phyloP scores from a whole-genome alignment of 2,888 invertebrate genomes.

The Nipponacmea schrenckii region DNA sequence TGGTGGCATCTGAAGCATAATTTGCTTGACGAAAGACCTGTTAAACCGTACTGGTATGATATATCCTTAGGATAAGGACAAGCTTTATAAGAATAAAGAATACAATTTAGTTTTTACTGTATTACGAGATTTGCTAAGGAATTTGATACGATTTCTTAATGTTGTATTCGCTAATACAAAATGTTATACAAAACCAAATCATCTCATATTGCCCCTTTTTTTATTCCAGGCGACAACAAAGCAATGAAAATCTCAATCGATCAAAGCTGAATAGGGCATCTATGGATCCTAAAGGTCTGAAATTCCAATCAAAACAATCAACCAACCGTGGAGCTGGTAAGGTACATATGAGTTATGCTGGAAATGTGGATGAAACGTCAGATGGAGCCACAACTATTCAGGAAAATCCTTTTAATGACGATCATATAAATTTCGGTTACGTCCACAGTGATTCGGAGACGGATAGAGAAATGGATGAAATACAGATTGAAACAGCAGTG shows the following conservation, averaged over 20 bases:
- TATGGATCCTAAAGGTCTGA: conserved; percentile 45
- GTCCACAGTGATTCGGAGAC: conserved; percentile 40
- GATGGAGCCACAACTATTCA: conserved; percentile 44
- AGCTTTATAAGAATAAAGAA: too few relatives aligned
- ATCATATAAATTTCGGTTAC: conserved; percentile 37
- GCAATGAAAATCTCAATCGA: conserved; percentile 46
- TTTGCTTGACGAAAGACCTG: too few relatives aligned
- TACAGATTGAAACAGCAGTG: conserved; percentile 48
- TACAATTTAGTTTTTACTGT: too few relatives aligned
- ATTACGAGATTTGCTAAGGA: too few relatives aligned
- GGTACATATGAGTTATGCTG: conserved; percentile 36
- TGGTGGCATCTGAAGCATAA: too few relatives aligned
- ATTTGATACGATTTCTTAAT: too few relatives aligned
- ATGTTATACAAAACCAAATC: too few relatives aligned
- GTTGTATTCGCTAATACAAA: too few relatives aligned
- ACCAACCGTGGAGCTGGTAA: conserved; percentile 39
- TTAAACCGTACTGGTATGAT: too few relatives aligned
- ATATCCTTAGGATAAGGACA: too few relatives aligned
- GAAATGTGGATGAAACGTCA: conserved; percentile 37
- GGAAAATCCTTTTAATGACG: conserved; percentile 41
- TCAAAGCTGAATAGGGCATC: conserved; percentile 37
- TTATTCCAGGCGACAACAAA: conserved; percentile 40
- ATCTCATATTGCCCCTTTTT: not conserved
- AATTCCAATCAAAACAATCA: conserved; percentile 43
- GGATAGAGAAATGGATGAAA: conserved; percentile 41